phyloP scores from a whole-genome alignment of 2,888 invertebrate species.

The Apotomis capreana region DNA sequence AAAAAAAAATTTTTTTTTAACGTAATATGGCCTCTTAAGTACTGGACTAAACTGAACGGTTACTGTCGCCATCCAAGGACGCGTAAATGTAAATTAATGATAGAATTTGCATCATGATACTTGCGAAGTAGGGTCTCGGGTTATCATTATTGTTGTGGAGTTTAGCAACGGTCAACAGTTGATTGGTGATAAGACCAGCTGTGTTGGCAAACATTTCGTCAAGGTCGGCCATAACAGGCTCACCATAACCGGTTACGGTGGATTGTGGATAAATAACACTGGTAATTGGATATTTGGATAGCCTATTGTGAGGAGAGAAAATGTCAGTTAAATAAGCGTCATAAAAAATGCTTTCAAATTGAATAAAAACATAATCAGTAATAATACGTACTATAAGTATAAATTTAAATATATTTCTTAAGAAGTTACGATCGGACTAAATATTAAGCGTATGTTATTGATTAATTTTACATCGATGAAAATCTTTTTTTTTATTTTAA shows the following conservation, averaged over 20 bases:
- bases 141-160: constrained; percentile 22
- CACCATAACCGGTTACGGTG: constrained; percentile 3
- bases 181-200: constrained; percentile 23
- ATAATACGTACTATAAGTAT: no score
- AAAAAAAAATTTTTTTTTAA: no score
- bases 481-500: no score
- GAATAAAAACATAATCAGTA: no score
- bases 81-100: constrained; percentile 30
- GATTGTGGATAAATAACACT: background rate
- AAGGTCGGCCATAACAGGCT: constrained; percentile 22
- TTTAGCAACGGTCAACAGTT: constrained; percentile 14
- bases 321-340: no score
- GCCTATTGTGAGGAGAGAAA: background rate
- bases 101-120: constrained; percentile 26
- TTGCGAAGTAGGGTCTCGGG: background rate
- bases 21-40: background rate
- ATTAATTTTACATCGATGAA: no score
- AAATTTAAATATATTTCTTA: no score
- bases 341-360: no score
- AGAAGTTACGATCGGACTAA: no score
- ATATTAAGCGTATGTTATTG: no score
- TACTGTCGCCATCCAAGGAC: constrained; percentile 8
- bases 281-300: background rate
- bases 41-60: background rate
- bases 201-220: constrained; percentile 33